Base-by-base conservation (phyloP, 2,797 vertebrate species). In the Xyrichtys novacula region DNA sequence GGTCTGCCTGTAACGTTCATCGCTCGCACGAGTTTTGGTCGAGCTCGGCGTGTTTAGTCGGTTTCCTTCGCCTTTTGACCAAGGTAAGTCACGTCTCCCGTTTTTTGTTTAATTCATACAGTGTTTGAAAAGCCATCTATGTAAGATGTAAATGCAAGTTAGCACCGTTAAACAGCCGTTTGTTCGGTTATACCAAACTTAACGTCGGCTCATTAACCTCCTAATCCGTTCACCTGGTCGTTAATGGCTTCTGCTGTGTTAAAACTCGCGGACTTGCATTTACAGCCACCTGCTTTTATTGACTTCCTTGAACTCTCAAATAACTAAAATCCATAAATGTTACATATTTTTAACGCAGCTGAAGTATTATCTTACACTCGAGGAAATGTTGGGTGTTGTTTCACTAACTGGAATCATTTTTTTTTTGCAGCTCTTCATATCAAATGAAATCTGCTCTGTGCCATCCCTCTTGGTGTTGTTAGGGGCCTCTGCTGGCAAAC, bases 401-500 rank as follows among this genome's bases (percentile, higher is more conserved):
- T 50, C 16, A 49, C 53, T 78, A 57, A 82, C 43, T 74, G 72
- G 39, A n/a, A n/a, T 26, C 25, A 3, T 38, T 3, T 81, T 81
- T 70, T 31, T 67, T 63, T 81, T 70, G 29, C 88, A 87, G 83
- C 44, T 76, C 61, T 69, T 73, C 15, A 52, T 57, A 80, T 71
- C 69, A 66, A 81, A 79, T 89, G 69, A 80, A 80, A 83, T 73
- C 84, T 80, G 26, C 62, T 54, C 74, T 57, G 7, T 88, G 80
- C 58, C 81, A 76, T 83, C 86, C 80, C 73, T 77, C 72, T 55
- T 61, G 6, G 73, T 55, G 80, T 63, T 80, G 78, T 83, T 43
- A 46, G 70, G 83, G 88, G 85, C 88, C 86, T 89, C 83, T 86
- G 86, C 81, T 87, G 88, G 73, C 74, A 74, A 90, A 91, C 91